Evolutionary conservation across 2,113 vertebrate genomes (phyloP), one percentile per base, ranked within the genome.

Genomic region (Xiphophorus maculatus): DNA sequence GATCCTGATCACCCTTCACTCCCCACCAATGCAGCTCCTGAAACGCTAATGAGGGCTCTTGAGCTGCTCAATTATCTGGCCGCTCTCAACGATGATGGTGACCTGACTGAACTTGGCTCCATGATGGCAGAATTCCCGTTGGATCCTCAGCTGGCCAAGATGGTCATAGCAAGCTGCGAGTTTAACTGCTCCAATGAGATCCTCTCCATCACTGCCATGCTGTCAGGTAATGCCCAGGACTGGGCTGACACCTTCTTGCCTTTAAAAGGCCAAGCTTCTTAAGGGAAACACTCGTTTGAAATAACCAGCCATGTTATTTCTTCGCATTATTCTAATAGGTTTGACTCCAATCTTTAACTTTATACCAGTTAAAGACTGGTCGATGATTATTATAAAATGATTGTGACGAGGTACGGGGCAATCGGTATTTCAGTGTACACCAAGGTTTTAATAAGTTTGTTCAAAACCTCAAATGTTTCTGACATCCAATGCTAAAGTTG

Each of bases 101-200:
- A 99, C 90, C 93, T 99, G 94, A 99, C 98, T 0, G 97, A 99
- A 88, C 93, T 99, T 89, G 98, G 98, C 87, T 98, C 98, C 87
- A 99, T 99, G 98, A 99, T 99, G 98, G 98, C 98, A 1, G 98
- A 99, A 87, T 99, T 99, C 85, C 98, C 97, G 42, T 69, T 99
- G 87, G 98, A 99, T 91, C 98, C 98, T 74, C 98, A 99, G 87
- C 95, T 99, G 88, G 98, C 98, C 89, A 99, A 99, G 96, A 99
- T 99, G 98, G 98, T 99, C 94, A 99, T 99, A 91, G 98, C 98
- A 81, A 98, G 97, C 95, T 99, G 98, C 94, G 98, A 99, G 91
- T 99, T 97, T 95, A 99, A 99, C 96, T 99, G 98, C 95, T 99
- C 98, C 93, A 99, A 99, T 75, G 98, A 99, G 97, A 97, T 99